A percentile compares a stretch with the other conserved stretches of the same genome.
Conservation (phyloP, 1,140 invertebrate genomes). For the Heliconius hermathena region DNA sequence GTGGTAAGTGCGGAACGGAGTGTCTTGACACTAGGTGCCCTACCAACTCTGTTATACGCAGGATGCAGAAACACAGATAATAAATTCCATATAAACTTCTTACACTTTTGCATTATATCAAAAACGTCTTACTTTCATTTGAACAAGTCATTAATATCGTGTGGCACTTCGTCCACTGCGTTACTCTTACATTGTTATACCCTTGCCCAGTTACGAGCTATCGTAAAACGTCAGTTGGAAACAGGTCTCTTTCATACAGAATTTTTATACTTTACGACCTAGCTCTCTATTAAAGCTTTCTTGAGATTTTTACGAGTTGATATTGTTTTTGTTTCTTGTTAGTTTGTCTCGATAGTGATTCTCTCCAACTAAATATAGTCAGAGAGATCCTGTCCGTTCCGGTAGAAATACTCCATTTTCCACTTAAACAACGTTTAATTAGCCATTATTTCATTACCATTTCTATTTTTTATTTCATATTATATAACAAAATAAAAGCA, state of each 20-base stretch:
- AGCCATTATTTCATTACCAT: too few species aligned
- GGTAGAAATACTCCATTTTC: too few species aligned
- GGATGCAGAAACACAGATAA: background rate
- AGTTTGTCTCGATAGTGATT: too few species aligned
- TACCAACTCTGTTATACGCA: too few species aligned
- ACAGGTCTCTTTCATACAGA: slow-evolving; percentile 51
- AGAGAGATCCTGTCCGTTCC: too few species aligned
- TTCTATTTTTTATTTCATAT: too few species aligned
- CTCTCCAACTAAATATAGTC: too few species aligned
- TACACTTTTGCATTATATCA: too few species aligned
- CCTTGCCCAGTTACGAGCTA: slow-evolving; percentile 37
- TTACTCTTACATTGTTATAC: background rate
- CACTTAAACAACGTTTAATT: too few species aligned
- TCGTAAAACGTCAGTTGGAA: slow-evolving; percentile 47
- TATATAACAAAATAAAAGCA: too few species aligned
- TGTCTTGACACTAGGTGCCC: background rate
- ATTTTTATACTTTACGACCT: slow-evolving; percentile 57
- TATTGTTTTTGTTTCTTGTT: slow-evolving; percentile 47
- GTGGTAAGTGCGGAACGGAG: background rate
- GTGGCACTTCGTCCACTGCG: background rate
- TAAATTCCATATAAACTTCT: too few species aligned
- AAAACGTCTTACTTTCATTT: background rate
- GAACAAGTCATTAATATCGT: background rate
- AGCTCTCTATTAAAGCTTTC: slow-evolving; percentile 48
- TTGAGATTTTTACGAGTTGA: slow-evolving; percentile 50